Base-by-base conservation (phyloP, 2,888 invertebrate genomes). In the Vandiemenella viatica region DNA sequence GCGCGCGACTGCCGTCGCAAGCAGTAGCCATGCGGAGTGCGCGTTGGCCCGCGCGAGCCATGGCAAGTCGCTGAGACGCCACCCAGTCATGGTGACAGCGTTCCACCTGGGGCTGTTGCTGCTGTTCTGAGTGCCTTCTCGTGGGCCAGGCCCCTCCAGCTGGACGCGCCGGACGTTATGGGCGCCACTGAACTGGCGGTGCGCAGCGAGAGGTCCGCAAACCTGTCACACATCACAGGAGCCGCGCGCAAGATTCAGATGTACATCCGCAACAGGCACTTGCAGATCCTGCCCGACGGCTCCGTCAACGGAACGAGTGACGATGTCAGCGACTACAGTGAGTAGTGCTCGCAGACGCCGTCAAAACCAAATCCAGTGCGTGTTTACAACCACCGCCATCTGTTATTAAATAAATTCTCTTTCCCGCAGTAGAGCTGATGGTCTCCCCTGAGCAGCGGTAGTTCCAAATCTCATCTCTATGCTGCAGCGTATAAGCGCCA, bases 251-350 rank as follows among this genome's bases (percentile, higher is more conserved):
- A 83, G 65, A 84, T 87, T 63, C 83, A 83, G 71, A 76, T 88
- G 76, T 84, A 80, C 73, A 80, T 88, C 69, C 85, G 82, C 72
- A 82, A 86, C 72, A 77, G 80, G 60, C 81, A 83, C 66, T 75
- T 88, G 58, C 87, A 87, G 71, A 73, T 88, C 61, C 70, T 84
- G 69, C 83, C 83, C 58, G 85, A 86, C 71, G 87, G 87, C 67
- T 80, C 80, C 60, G 84, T 88, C 68, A 85, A 84, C 72, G 86
- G 87, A 60, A 85, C 85, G 65, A 76, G 74, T 64, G 80, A 85
- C 67, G 80, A 79, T 70, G 75, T 74, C 66, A 84, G 83, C 71
- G 80, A 80, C 71, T 83, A 83, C 77, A 84, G 87, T 87, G 66
- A 87, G 86, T 86, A 59, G 13, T n/a, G 32, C 32, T n/a, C n/a